phyloP scores from a whole-genome alignment of 2,888 invertebrate genomes.

The Agrochola litura region DNA sequence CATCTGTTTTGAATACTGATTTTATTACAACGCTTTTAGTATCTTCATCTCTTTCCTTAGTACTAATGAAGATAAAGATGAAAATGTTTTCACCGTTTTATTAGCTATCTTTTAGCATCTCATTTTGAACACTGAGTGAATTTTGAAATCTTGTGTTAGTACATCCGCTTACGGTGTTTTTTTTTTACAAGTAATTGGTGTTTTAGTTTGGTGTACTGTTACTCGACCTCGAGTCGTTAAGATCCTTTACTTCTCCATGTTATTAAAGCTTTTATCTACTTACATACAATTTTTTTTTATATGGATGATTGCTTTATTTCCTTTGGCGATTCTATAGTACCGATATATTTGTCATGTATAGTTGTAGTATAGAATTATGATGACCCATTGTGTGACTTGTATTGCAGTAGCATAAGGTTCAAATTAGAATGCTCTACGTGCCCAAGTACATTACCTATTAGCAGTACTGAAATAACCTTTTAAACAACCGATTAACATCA shows the following conservation, averaged over 20 bases:
- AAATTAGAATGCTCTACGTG: not conserved
- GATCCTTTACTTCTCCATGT: not conserved
- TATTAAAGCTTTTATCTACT: not conserved
- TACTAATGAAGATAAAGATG: slow-evolving; percentile 51
- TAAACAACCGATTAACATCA: slow-evolving; percentile 16
- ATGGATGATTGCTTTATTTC: not conserved
- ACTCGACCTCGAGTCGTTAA: slow-evolving; percentile 34
- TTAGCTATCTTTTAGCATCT: slow-evolving; percentile 55
- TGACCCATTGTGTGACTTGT: not conserved
- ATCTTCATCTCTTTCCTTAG: slow-evolving; percentile 48
- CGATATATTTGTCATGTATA: not conserved
- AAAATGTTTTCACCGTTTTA: slow-evolving; percentile 58
- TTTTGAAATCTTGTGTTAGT: slow-evolving; percentile 57
- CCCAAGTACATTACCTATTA: not conserved
- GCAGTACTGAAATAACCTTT: not conserved
- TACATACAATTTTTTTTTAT: not conserved
- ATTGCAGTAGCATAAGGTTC: slow-evolving; percentile 1
- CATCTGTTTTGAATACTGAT: slow-evolving; percentile 76
- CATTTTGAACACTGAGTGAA: slow-evolving; percentile 62
- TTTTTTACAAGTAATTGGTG: slow-evolving; percentile 44
- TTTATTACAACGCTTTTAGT: slow-evolving; percentile 39
- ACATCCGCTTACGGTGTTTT: slow-evolving; percentile 60
- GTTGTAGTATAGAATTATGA: not conserved
- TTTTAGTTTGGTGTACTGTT: slow-evolving; percentile 40
- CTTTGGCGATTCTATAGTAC: not conserved